Percentiles rank a stretch among this genome's conserved stretches.
phyloP scores from a whole-genome alignment of 2,888 invertebrate species.

The Clepsis dumicolana region DNA sequence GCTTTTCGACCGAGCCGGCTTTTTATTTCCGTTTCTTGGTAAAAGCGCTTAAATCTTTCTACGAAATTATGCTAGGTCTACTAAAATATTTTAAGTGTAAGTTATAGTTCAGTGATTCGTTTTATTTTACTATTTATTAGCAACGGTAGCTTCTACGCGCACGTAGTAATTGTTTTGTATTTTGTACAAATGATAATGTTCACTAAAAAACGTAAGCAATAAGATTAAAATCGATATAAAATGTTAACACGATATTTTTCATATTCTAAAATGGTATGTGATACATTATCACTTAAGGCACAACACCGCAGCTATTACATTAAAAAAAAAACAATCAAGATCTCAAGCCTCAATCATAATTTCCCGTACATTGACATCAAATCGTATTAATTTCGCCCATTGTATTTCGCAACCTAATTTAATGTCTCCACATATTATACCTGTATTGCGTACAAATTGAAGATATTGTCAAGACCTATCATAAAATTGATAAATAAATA shows the following conservation, averaged over 20 bases:
- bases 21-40: conserved; percentile 59
- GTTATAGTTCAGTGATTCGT: conserved; percentile 61
- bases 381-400: conserved; percentile 40
- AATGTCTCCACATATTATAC: conserved; percentile 34
- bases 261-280: conserved; percentile 81
- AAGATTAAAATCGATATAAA: conserved; percentile 62
- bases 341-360: conserved; percentile 51
- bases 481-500: conserved; percentile 28
- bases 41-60: conserved; percentile 46
- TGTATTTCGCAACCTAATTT: conserved; percentile 43
- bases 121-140: conserved; percentile 74
- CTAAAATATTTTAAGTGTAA: conserved; percentile 59
- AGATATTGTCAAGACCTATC: conserved; percentile 43
- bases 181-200: conserved; percentile 71
- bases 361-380: conserved; percentile 31
- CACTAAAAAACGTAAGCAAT: conserved; percentile 68
- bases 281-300: conserved; percentile 75
- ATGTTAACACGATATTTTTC: conserved; percentile 69
- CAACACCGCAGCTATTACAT: conserved; percentile 41
- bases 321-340: conserved; percentile 50
- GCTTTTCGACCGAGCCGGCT: conserved; percentile 64
- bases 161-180: conserved; percentile 71
- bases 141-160: conserved; percentile 71
- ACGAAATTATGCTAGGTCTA: conserved; percentile 53
- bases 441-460: conserved; percentile 50